Percentiles rank a stretch among this genome's conserved stretches.
These are phyloP conservation scores for Pterostichus niger DNA, from an alignment of 2,888 invertebrate species.

Conservation along the genomic window DNA sequence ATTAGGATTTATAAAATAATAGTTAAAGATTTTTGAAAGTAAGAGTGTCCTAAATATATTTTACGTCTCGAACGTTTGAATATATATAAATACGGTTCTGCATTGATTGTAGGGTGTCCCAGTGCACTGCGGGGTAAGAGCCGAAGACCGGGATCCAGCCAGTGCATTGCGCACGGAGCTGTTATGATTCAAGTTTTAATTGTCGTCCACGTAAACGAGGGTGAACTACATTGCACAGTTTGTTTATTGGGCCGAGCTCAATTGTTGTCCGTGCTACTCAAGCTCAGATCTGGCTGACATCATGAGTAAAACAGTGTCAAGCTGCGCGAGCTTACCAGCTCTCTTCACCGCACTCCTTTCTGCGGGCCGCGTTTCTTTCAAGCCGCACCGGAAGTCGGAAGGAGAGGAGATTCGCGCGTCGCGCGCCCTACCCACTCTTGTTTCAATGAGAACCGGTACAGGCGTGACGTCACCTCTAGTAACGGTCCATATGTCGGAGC, in stretches of 20 bases:
- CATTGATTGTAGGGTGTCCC: constrained; percentile 28
- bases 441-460: constrained; percentile 59
- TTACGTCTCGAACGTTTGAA: too few relatives aligned
- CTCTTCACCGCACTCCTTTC: background rate
- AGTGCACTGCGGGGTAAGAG: too few relatives aligned
- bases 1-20: too few relatives aligned
- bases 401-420: constrained; percentile 28
- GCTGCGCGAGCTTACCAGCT: constrained; percentile 10
- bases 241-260: constrained; percentile 37
- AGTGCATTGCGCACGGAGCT: constrained; percentile 1
- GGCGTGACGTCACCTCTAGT: constrained; percentile 49
- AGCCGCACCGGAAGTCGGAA: constrained; percentile 39
- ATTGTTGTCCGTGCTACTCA: constrained; percentile 29
- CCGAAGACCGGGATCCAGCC: background rate
- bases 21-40: too few relatives aligned
- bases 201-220: constrained; percentile 38
- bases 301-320: constrained; percentile 47
- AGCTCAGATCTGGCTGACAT: background rate
- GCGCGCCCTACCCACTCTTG: constrained; percentile 38
- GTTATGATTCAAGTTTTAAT: constrained; percentile 60
- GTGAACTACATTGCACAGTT: constrained; percentile 15
- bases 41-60: too few relatives aligned
- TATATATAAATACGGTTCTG: too few relatives aligned
- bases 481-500: constrained; percentile 59
- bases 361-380: constrained; percentile 17